phyloP scores from a whole-genome alignment of 2,797 vertebrate genomes.

The Chaetodon trifasciatus region DNA sequence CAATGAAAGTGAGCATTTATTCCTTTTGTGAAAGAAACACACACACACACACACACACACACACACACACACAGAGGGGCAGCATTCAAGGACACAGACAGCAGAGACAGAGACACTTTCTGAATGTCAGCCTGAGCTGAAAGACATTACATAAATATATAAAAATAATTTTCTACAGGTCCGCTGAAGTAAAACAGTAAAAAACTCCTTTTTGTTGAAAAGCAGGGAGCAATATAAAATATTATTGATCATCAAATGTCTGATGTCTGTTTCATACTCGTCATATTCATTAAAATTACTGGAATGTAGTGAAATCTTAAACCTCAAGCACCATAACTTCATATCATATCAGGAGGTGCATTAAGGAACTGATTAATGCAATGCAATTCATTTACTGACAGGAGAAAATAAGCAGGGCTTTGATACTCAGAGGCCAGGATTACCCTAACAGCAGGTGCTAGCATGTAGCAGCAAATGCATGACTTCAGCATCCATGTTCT shows the following conservation, averaged over 20 bases:
- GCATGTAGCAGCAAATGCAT: neutral
- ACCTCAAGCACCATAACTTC: too few species aligned
- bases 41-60: neutral
- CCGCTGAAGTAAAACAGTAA: neutral
- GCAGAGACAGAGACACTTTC: neutral
- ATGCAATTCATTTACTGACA: neutral
- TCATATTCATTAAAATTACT: too few species aligned
- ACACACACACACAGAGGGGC: neutral
- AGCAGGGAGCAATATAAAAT: neutral
- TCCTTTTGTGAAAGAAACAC: constrained; percentile 4
- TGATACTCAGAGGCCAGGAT: neutral
- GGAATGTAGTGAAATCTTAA: too few species aligned
- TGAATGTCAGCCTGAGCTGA: neutral
- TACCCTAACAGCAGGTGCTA: neutral
- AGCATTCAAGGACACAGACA: constrained; percentile 14
- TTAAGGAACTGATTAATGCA: neutral
- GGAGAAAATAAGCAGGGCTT: neutral
- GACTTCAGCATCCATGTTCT: neutral
- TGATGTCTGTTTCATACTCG: too few species aligned
- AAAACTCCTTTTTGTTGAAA: neutral
- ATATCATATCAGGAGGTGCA: neutral
- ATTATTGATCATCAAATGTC: too few species aligned
- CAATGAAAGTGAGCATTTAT: constrained; percentile 5
- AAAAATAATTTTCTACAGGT: too few species aligned
- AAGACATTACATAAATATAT: neutral